These are phyloP conservation scores for Trachymyrmex septentrionalis DNA, from an alignment of 1,140 invertebrate species.

Conservation along the genomic window DNA sequence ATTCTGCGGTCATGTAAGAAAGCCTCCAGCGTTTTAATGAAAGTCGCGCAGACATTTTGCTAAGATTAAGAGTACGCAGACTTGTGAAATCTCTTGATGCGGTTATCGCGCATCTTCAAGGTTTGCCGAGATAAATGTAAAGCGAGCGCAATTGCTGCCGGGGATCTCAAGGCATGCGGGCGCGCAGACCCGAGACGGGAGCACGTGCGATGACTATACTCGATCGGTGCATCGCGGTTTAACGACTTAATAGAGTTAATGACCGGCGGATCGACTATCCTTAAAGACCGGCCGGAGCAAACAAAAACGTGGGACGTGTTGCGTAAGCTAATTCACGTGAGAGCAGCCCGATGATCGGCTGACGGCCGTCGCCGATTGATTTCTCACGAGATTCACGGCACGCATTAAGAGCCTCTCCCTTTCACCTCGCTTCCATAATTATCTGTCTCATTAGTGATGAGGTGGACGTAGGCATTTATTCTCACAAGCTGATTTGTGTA, in stretches of 20 bases:
- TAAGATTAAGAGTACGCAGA: neutral
- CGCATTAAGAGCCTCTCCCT: conserved; percentile 21
- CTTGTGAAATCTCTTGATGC: conserved; percentile 29
- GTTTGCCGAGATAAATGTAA: conserved; percentile 43
- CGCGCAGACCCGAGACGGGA: neutral
- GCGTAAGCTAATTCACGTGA: conserved; percentile 55
- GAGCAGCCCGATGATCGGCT: conserved; percentile 27
- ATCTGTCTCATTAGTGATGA: conserved; percentile 41
- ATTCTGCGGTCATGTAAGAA: neutral
- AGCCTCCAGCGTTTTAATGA: neutral
- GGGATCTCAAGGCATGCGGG: neutral
- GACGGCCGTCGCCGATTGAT: conserved; percentile 37
- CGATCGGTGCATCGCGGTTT: conserved; percentile 30
- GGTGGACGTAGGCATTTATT: neutral
- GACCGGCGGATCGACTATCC: conserved; percentile 51
- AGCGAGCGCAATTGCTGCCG: conserved; percentile 31
- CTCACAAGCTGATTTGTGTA: no score
- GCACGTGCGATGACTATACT: conserved; percentile 54
- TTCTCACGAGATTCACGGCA: conserved; percentile 49
- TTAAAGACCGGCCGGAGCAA: conserved; percentile 38
- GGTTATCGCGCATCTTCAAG: conserved; percentile 52
- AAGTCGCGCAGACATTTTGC: neutral
- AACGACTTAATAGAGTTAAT: conserved; percentile 68
- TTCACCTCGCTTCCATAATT: conserved; percentile 35
- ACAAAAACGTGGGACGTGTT: conserved; percentile 52